Percentiles rank a stretch among this genome's conserved stretches.
Evolutionary conservation across 2,797 vertebrate genomes (phyloP).

Genomic region (Chrysocyon brachyurus): DNA sequence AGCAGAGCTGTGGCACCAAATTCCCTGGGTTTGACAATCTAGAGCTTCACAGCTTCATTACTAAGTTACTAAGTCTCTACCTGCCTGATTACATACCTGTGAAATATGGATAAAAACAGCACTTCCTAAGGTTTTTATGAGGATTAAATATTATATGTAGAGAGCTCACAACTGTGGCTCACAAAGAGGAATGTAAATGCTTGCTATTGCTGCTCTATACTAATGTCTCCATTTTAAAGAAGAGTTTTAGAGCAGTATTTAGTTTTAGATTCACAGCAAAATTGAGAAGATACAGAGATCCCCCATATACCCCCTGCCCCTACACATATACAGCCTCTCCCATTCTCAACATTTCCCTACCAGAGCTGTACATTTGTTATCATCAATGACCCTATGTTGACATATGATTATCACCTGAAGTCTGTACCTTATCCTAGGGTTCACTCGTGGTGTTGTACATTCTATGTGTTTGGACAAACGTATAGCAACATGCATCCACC

Average conservation of each 20-base stretch:
- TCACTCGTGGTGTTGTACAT: background rate
- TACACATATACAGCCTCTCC: background rate
- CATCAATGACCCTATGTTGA: background rate
- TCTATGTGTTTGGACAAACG: background rate
- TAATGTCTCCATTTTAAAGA: background rate
- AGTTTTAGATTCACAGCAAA: background rate
- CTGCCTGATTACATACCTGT: background rate
- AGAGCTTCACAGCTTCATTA: background rate
- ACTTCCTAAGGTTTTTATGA: background rate
- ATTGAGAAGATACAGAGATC: background rate
- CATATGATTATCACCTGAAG: background rate
- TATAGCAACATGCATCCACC: background rate
- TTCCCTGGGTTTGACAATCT: background rate
- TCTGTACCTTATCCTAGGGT: background rate
- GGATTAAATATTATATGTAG: background rate
- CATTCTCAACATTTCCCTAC: background rate
- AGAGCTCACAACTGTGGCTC: background rate
- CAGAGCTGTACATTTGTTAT: background rate
- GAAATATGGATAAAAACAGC: background rate
- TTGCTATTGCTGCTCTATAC: background rate
- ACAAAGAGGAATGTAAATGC: rapidly evolving
- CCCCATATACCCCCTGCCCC: too few relatives aligned
- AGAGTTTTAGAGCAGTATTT: background rate
- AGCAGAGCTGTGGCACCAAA: background rate
- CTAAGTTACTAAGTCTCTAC: background rate